phyloP scores from a whole-genome alignment of 2,888 invertebrate genomes.

The Molanna angustata region DNA sequence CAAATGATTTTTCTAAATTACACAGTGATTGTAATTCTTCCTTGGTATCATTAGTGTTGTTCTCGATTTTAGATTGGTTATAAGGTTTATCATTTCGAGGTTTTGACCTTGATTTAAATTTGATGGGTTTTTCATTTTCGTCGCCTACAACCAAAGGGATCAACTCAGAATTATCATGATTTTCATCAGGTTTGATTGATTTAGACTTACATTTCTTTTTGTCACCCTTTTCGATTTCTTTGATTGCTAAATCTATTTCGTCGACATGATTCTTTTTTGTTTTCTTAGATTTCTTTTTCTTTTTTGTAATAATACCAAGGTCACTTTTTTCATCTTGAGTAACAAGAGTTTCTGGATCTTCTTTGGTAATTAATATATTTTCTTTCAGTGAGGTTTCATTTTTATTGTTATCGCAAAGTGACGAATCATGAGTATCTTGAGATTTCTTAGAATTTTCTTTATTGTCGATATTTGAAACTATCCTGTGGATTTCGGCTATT shows the following conservation, averaged over 20 bases:
- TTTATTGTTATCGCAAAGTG: no score
- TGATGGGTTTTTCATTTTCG: background rate
- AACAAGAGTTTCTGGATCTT: no score
- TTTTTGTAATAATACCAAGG: conserved; percentile 21
- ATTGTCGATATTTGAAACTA: background rate
- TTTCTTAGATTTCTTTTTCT: conserved; percentile 30
- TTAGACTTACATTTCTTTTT: conserved; percentile 9
- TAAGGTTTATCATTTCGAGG: no score
- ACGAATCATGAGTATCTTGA: conserved; percentile 1
- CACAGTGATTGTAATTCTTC: no score
- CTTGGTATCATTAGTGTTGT: no score
- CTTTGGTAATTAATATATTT: no score
- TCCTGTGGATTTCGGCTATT: conserved; percentile 6
- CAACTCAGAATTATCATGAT: background rate
- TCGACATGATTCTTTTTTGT: conserved; percentile 37
- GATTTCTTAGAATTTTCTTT: conserved; percentile 1
- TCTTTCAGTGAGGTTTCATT: no score
- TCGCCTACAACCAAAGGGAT: background rate
- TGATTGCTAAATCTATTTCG: conserved; percentile 48
- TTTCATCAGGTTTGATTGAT: background rate
- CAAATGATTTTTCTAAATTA: no score
- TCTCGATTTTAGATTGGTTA: no score
- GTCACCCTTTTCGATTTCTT: conserved; percentile 40
- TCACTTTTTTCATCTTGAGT: no score
- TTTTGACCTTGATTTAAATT: background rate